A percentile compares a stretch with the other conserved stretches of the same genome.
phyloP scores from a whole-genome alignment of 2,888 invertebrate genomes.

The Dilophus febrilis region DNA sequence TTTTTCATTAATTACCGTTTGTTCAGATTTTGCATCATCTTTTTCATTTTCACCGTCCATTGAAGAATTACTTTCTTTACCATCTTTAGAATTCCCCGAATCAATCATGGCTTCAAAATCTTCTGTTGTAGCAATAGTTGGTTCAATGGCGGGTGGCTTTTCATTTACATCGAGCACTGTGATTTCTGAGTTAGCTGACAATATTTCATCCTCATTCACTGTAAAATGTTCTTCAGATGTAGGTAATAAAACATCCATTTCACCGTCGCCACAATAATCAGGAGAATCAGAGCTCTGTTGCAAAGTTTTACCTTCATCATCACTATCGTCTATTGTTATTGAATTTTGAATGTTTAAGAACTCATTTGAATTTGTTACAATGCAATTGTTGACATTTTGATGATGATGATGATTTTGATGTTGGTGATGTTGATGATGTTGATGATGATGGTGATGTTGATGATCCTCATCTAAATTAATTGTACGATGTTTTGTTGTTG shows the following conservation, averaged over 20 bases:
- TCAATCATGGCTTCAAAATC: constrained; percentile 50
- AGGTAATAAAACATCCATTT: constrained; percentile 25
- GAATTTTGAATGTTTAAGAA: too few relatives aligned
- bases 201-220: constrained; percentile 30
- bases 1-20: too few relatives aligned
- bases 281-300: constrained; percentile 34
- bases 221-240: constrained; percentile 28
- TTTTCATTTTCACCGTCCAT: constrained; percentile 5
- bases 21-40: constrained; percentile 13
- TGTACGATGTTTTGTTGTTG: constrained; percentile 21
- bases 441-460: constrained; percentile 15
- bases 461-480: constrained; percentile 22
- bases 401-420: constrained; percentile 3
- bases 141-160: constrained; percentile 43
- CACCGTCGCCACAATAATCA: constrained; percentile 31
- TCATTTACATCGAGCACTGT: constrained; percentile 42
- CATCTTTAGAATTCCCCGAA: constrained; percentile 40
- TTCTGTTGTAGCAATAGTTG: constrained; percentile 41
- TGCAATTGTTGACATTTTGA: too few relatives aligned
- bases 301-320: constrained; percentile 6
- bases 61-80: constrained; percentile 17
- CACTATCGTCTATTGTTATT: constrained; percentile 6
- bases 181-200: constrained; percentile 39
- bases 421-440: constrained; percentile 10
- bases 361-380: too few relatives aligned